Evolutionary conservation across 2,797 vertebrate species (phyloP).

Genomic region (Anableps anableps): DNA sequence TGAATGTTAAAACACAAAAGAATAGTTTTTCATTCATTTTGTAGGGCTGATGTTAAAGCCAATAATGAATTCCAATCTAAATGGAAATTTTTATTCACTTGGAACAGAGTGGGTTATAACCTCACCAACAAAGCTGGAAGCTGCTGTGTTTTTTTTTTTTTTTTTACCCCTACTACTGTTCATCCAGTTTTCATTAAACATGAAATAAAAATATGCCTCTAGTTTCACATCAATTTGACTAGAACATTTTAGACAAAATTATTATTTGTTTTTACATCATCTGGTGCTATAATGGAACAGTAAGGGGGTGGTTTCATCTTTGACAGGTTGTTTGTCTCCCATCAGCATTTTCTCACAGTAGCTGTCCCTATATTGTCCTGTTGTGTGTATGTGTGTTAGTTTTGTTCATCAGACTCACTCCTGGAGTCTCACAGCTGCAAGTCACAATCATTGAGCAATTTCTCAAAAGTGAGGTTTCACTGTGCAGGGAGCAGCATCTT

Average conservation of each 20-base stretch:
- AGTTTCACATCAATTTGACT: background rate
- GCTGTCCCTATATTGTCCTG: background rate
- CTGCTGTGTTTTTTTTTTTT: background rate
- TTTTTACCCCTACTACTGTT: background rate
- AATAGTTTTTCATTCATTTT: background rate
- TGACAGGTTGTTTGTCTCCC: background rate
- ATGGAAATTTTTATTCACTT: constrained; percentile 2
- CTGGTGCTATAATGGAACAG: background rate
- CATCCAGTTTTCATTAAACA: background rate
- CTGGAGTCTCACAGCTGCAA: background rate
- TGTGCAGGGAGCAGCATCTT: background rate
- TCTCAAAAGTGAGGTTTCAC: background rate
- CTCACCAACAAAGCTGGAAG: background rate
- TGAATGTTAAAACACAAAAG: background rate
- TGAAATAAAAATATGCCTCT: background rate
- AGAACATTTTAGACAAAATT: background rate
- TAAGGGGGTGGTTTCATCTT: background rate
- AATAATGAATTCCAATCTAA: constrained; percentile 2
- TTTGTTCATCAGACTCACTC: constrained; percentile 1
- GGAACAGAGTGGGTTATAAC: background rate
- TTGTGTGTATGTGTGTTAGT: background rate
- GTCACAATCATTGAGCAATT: background rate
- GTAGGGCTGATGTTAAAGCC: background rate
- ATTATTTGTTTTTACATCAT: background rate
- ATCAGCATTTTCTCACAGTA: background rate